A percentile compares a stretch with the other conserved stretches of the same genome.
Evolutionary conservation across 1,140 invertebrate species (phyloP).

Genomic region (Acromyrmex echinatior): DNA sequence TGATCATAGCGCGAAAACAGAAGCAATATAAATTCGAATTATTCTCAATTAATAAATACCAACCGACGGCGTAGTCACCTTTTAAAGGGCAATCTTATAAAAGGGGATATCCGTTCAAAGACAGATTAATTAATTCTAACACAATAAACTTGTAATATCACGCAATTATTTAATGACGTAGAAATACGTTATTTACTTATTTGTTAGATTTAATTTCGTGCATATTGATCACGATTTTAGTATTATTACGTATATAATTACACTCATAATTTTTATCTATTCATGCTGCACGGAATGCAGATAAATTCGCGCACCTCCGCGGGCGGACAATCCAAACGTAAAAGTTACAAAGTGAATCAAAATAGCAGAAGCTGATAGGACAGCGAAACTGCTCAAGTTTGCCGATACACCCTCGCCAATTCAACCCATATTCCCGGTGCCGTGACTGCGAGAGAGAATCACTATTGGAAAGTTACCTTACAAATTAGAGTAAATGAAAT

Average conservation of each 20-base stretch:
- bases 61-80: constrained; percentile 45
- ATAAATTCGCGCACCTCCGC: constrained; percentile 1
- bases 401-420: constrained; percentile 52
- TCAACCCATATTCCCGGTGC: constrained; percentile 46
- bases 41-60: constrained; percentile 81
- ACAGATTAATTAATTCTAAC: constrained; percentile 74
- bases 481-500: constrained; percentile 85
- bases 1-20: constrained; percentile 39
- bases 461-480: constrained; percentile 84
- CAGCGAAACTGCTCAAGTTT: constrained; percentile 62
- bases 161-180: background rate
- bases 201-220: background rate
- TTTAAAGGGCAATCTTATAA: constrained; percentile 34
- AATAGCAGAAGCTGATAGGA: constrained; percentile 71
- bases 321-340: background rate
- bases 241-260: background rate
- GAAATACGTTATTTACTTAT: background rate
- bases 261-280: background rate
- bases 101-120: constrained; percentile 61
- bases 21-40: constrained; percentile 74
- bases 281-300: background rate
- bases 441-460: constrained; percentile 75
- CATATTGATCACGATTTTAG: background rate
- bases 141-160: constrained; percentile 30
- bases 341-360: constrained; percentile 79